A percentile compares a stretch with the other conserved stretches of the same genome.
Conservation (phyloP, 2,113 vertebrate genomes). For the Andinoacara biseriatus region DNA sequence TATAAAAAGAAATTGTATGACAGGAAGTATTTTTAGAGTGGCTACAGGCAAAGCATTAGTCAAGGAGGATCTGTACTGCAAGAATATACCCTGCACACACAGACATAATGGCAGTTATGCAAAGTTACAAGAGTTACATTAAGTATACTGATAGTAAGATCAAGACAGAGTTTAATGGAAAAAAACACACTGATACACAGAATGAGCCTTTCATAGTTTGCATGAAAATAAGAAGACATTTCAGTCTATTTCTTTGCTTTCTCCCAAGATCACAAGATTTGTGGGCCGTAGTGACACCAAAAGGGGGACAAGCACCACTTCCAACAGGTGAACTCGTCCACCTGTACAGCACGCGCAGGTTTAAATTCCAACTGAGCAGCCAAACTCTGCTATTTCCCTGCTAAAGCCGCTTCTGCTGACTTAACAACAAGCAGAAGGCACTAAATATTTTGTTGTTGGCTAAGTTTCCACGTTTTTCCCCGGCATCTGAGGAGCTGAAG, state of each 20-base stretch:
- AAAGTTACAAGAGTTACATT: not conserved
- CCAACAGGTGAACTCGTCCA: not conserved
- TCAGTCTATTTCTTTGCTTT: no score
- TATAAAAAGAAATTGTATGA: constrained; percentile 24
- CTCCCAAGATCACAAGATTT: not conserved
- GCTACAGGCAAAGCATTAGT: constrained; percentile 46
- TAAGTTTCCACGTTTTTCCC: not conserved
- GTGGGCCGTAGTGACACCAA: not conserved
- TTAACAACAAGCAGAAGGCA: not conserved
- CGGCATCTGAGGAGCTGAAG: not conserved
- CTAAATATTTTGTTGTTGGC: not conserved
- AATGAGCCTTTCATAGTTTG: not conserved
- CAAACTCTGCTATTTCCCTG: not conserved
- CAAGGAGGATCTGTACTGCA: not conserved
- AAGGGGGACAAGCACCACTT: not conserved
- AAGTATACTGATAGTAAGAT: not conserved
- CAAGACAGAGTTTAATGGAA: not conserved
- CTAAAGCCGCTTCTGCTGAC: not conserved
- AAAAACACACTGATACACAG: not conserved
- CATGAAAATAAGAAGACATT: not conserved
- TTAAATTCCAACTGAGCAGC: not conserved
- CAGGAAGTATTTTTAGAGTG: not conserved
- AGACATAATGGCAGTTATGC: not conserved
- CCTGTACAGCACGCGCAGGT: not conserved
- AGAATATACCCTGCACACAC: not conserved